Evolutionary conservation across 1,140 invertebrate genomes (phyloP).

Genomic region (Pseudomyrmex dendroicus): DNA sequence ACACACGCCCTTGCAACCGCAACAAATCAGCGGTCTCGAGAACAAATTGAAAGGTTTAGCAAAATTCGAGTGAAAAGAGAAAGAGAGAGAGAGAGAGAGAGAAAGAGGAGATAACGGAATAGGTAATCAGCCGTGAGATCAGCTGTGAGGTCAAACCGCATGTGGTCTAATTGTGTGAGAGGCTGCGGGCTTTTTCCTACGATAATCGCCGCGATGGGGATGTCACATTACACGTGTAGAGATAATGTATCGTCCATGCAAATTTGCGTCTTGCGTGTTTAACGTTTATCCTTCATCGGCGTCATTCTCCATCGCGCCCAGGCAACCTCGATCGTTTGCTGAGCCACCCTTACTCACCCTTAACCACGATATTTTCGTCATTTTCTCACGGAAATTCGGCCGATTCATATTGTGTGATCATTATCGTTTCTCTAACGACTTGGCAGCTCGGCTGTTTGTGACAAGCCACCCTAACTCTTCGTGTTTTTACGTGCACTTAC

Average conservation of each 20-base stretch:
- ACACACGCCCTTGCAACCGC: neutral
- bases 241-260: constrained; percentile 73
- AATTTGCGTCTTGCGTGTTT: constrained; percentile 72
- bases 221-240: constrained; percentile 74
- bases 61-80: constrained; percentile 14
- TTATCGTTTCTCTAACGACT: neutral
- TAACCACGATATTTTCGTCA: neutral
- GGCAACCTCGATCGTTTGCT: neutral
- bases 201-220: constrained; percentile 67
- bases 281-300: constrained; percentile 70
- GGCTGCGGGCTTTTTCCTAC: constrained; percentile 41
- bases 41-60: constrained; percentile 69
- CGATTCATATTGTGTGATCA: neutral
- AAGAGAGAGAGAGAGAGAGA: too few relatives aligned
- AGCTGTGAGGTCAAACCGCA: constrained; percentile 57
- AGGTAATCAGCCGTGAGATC: constrained; percentile 61
- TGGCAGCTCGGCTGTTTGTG: neutral
- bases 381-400: constrained; percentile 1
- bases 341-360: too few relatives aligned
- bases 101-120: neutral
- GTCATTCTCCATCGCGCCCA: constrained; percentile 22
- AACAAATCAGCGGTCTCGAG: constrained; percentile 42
- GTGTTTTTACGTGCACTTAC: neutral
- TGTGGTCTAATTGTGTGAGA: constrained; percentile 67
- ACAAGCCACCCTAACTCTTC: neutral